Evolutionary conservation across 2,113 vertebrate genomes (phyloP).

Genomic region (Otocyon megalotis): DNA sequence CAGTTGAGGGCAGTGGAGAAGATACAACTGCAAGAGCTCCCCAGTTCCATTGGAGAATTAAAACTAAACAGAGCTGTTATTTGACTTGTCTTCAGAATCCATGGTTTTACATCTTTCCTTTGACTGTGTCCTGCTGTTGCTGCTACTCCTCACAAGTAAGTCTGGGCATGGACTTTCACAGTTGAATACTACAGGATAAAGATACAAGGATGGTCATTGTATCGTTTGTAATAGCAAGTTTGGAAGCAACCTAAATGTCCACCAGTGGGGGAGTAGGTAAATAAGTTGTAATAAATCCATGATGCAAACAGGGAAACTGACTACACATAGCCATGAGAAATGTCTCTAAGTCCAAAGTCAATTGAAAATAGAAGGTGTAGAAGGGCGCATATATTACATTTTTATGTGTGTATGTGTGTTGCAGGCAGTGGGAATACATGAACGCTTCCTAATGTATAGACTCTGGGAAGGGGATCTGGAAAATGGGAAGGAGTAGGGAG

Average conservation of each 20-base stretch:
- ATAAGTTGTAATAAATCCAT: neutral
- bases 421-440: neutral
- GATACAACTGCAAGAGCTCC: neutral
- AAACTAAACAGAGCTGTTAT: neutral
- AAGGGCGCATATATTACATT: neutral
- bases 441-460: neutral
- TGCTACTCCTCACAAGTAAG: slow-evolving; percentile 65
- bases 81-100: neutral
- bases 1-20: neutral
- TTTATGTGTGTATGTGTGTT: neutral
- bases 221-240: neutral
- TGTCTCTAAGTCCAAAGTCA: neutral
- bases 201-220: neutral
- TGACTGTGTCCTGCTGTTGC: slow-evolving; percentile 46
- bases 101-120: slow-evolving; percentile 69
- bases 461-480: neutral
- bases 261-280: neutral
- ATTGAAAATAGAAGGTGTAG: neutral
- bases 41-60: neutral
- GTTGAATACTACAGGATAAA: neutral
- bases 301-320: neutral
- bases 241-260: neutral
- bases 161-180: neutral
- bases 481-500: neutral
- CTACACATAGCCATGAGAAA: neutral